Percentiles rank a stretch among this genome's conserved stretches.
These are phyloP conservation scores for Pinna nobilis DNA, from an alignment of 1,140 invertebrate genomes.

Conservation along the genomic window DNA sequence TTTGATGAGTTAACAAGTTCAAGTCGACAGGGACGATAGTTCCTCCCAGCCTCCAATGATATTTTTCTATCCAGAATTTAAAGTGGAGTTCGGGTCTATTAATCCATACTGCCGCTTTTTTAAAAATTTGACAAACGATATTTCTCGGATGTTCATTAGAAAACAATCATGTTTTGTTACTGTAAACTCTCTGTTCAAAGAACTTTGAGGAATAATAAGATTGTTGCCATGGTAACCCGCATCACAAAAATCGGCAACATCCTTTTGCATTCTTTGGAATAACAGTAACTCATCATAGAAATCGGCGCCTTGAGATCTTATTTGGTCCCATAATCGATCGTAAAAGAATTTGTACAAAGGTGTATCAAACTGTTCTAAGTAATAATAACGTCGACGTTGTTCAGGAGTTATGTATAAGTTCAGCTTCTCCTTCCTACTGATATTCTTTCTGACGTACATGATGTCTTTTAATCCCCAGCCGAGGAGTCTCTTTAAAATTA, in stretches of 20 bases:
- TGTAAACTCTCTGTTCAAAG: too few relatives aligned
- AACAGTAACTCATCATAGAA: conserved; percentile 40
- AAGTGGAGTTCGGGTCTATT: too few relatives aligned
- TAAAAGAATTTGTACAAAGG: conserved; percentile 47
- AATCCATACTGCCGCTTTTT: too few relatives aligned
- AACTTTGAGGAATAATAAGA: too few relatives aligned
- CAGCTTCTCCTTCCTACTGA: background rate
- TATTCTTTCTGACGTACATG: conserved; percentile 38
- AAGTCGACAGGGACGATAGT: too few relatives aligned
- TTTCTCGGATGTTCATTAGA: too few relatives aligned
- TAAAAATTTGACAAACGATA: too few relatives aligned
- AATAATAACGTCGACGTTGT: conserved; percentile 4
- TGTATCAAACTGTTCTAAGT: conserved; percentile 42
- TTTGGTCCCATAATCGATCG: conserved; percentile 25
- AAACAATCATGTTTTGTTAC: too few relatives aligned
- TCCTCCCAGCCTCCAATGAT: too few relatives aligned
- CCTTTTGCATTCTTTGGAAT: conserved; percentile 31
- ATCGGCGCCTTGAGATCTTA: conserved; percentile 10
- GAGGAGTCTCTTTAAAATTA: conserved; percentile 75
- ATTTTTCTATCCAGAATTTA: too few relatives aligned
- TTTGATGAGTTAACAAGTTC: too few relatives aligned
- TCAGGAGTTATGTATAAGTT: background rate
- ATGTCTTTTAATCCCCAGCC: conserved; percentile 72
- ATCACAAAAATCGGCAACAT: conserved; percentile 37
- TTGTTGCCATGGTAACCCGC: too few relatives aligned